phyloP scores from a whole-genome alignment of 2,113 vertebrate species.

The Halichoeres trimaculatus region DNA sequence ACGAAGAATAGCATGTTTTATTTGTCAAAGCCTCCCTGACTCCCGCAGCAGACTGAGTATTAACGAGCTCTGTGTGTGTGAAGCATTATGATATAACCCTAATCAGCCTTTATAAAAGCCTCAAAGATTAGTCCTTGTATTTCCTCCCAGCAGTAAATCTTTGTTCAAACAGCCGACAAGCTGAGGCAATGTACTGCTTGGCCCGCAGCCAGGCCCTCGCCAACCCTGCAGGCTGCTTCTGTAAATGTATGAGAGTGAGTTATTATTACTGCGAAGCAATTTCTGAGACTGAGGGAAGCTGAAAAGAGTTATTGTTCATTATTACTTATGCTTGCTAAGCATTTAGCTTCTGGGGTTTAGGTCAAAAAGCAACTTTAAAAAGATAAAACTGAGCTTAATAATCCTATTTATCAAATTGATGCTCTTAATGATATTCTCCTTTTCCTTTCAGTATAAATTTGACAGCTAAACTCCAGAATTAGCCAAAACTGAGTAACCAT shows the following conservation, averaged over 20 bases:
- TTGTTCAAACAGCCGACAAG: constrained; percentile 51
- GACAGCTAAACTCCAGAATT: too few species aligned
- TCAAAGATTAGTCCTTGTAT: constrained; percentile 31
- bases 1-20: not conserved
- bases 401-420: too few species aligned
- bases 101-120: constrained; percentile 45
- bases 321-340: not conserved
- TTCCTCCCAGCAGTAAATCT: constrained; percentile 37
- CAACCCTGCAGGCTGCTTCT: not conserved
- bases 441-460: too few species aligned
- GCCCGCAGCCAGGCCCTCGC: constrained; percentile 3
- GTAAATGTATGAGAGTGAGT: not conserved
- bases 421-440: too few species aligned
- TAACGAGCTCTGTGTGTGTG: constrained; percentile 13
- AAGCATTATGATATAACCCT: constrained; percentile 39
- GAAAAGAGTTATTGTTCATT: not conserved
- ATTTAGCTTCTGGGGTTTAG: not conserved
- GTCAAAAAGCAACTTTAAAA: not conserved
- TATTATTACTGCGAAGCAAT: constrained; percentile 6
- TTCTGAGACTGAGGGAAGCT: not conserved
- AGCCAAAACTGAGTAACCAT: too few species aligned
- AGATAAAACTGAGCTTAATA: not conserved
- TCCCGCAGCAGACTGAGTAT: constrained; percentile 17
- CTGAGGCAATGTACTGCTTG: constrained; percentile 50
- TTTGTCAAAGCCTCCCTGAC: not conserved